Percentiles rank a stretch among this genome's conserved stretches.
Conservation (phyloP, 2,797 vertebrate species). For the Antennarius maculatus region DNA sequence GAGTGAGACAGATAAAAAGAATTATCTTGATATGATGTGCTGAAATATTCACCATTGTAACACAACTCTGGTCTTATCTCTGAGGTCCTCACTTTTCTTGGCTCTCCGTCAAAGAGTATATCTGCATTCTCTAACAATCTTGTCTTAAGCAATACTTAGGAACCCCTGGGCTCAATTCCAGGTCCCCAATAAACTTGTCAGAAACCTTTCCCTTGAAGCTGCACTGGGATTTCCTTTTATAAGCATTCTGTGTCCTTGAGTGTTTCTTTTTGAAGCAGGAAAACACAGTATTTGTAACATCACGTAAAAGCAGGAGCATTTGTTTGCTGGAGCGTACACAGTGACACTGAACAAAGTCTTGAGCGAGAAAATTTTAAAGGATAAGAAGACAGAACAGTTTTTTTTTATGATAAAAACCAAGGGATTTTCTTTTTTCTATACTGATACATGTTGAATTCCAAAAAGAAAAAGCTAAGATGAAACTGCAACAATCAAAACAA, state of each 20-base stretch:
- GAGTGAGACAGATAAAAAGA: slow-evolving; percentile 62
- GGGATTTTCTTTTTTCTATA: slow-evolving; percentile 7
- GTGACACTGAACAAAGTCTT: slow-evolving; percentile 21
- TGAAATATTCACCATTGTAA: slow-evolving; percentile 69
- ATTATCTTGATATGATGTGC: slow-evolving; percentile 59
- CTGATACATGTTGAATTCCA: no score
- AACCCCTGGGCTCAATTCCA: slow-evolving; percentile 48
- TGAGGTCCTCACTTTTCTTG: slow-evolving; percentile 44
- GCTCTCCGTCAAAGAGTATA: slow-evolving; percentile 49
- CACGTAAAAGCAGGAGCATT: slow-evolving; percentile 29
- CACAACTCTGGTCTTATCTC: slow-evolving; percentile 45
- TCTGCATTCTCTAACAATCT: slow-evolving; percentile 52
- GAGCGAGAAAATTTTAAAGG: slow-evolving; percentile 9
- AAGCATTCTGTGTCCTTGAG: slow-evolving; percentile 43
- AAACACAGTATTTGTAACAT: slow-evolving; percentile 45
- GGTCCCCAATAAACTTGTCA: slow-evolving; percentile 64
- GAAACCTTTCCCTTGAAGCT: slow-evolving; percentile 57
- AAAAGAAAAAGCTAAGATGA: neutral
- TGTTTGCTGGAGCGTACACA: slow-evolving; percentile 30
- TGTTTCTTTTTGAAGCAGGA: slow-evolving; percentile 34
- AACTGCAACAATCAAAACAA: neutral
- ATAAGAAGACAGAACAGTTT: slow-evolving; percentile 15
- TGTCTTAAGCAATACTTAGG: slow-evolving; percentile 52
- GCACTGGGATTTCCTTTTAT: slow-evolving; percentile 47
- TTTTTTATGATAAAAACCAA: slow-evolving; percentile 1